Conservation (phyloP, 92 coral and sea anemone genomes). For the Palythoa grandis region DNA sequence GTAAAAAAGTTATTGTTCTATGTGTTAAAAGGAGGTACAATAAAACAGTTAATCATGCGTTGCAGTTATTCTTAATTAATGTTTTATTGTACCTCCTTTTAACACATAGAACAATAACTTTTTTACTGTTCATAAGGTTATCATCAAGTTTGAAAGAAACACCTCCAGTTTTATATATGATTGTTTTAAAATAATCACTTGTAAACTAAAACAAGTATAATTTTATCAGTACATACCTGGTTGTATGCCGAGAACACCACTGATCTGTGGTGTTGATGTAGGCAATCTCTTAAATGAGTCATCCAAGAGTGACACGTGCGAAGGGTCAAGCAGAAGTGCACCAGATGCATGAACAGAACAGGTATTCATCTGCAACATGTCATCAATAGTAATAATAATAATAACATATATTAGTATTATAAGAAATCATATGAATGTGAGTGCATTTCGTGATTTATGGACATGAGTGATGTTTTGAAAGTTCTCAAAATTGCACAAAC, state of each 20-base stretch:
- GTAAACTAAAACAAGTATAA: not conserved
- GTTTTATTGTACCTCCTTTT: no score
- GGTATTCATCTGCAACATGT: conserved; percentile 84
- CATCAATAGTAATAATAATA: not conserved
- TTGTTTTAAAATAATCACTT: no score
- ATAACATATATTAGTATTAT: no score
- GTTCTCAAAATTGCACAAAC: conserved; percentile 46
- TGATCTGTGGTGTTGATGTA: conserved; percentile 64
- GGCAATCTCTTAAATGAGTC: conserved; percentile 71
- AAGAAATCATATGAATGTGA: not conserved
- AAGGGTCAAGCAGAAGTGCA: conserved; percentile 83
- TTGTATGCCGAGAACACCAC: not conserved
- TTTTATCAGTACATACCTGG: not conserved
- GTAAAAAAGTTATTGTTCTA: no score
- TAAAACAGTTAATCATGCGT: no score
- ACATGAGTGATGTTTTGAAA: conserved; percentile 62
- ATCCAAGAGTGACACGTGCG: conserved; percentile 74
- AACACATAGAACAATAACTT: no score
- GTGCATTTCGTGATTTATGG: conserved; percentile 61
- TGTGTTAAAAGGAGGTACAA: no score
- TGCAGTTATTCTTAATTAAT: no score
- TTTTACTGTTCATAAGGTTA: not conserved
- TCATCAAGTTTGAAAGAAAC: no score
- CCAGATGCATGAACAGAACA: conserved; percentile 91
- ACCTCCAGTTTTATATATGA: no score